Conservation (phyloP, 2,797 vertebrate genomes). For the Otus scops region DNA sequence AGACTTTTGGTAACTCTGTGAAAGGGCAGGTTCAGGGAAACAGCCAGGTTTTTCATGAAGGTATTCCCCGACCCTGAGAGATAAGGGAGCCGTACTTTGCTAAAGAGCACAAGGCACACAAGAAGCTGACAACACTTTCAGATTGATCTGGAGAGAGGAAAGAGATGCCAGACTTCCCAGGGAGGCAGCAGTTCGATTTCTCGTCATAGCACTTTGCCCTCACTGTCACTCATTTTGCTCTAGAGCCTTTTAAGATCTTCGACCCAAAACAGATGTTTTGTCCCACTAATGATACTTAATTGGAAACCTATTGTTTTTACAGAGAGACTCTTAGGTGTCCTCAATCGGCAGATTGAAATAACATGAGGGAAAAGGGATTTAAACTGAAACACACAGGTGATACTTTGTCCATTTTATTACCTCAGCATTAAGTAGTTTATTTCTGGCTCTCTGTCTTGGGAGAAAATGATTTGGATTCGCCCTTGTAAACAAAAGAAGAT, state of each 20-base stretch:
- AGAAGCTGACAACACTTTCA: background rate
- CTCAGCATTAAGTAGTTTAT: background rate
- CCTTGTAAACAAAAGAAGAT: background rate
- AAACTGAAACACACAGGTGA: background rate
- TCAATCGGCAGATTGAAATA: conserved; percentile 1
- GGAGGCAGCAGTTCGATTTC: background rate
- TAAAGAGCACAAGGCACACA: background rate
- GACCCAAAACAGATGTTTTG: background rate
- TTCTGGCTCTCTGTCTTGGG: background rate
- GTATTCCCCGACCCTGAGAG: background rate
- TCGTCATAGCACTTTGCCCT: background rate
- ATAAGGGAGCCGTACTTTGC: background rate
- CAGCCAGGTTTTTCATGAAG: background rate
- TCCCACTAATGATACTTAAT: conserved; percentile 42
- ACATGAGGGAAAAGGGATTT: conserved; percentile 18
- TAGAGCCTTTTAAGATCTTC: background rate
- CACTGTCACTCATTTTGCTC: conserved; percentile 2
- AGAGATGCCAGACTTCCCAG: background rate
- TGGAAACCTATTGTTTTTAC: conserved; percentile 48
- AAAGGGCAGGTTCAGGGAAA: background rate
- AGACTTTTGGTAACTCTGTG: background rate
- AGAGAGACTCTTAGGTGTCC: background rate
- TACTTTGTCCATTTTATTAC: conserved; percentile 20
- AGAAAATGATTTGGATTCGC: background rate
- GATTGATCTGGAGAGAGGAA: background rate